Evolutionary conservation across 1,140 invertebrate genomes (phyloP), one percentile per base, ranked within the genome.

Genomic region (Leptonema lineaticorne): DNA sequence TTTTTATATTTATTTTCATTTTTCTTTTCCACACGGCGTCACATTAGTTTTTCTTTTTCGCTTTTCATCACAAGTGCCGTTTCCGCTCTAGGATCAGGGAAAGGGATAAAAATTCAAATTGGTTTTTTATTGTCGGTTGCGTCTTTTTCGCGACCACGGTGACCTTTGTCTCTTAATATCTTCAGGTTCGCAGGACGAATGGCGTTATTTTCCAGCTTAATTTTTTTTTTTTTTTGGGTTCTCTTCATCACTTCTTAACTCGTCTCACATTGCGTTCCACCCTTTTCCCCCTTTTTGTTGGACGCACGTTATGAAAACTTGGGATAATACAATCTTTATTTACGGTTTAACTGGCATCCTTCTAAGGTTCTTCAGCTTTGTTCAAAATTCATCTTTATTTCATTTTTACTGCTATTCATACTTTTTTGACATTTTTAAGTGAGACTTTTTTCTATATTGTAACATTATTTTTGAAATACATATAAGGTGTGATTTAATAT

Each of bases 271-370:
- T 41, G 11, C 37, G 16, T 41, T 41, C 11, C 37, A 33, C 11
- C 30, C 6, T 4, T 20, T 53, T 53, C 22, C 50, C 27, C 50
- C 22, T 24, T 14, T 7, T 8, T 45, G 11, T 45, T 45, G 16
- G 11, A 9, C 11, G 11, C 37, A n/a, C 16, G 16, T 9, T 16
- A 14, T 6, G 11, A 7, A 53, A 14, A 30, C 28, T 26, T 9
- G 18, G 57, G 57, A 59, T 33, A 59, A 59, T 59, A 59, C 33
- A 59, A 59, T 59, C 57, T 59, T 59, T 59, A 59, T 59, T 59
- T 59, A 59, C 57, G 57, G 57, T 59, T 59, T 59, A 59, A 37
- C 30, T 53, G 50, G 50, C 50, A 53, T 53, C 50, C 22, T 24
- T 24, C 50, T 24, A 53, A 14, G 50, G 18, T 14, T 53, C 24